phyloP scores from a whole-genome alignment of 2,888 invertebrate genomes.

The Acanthopleura granulata region DNA sequence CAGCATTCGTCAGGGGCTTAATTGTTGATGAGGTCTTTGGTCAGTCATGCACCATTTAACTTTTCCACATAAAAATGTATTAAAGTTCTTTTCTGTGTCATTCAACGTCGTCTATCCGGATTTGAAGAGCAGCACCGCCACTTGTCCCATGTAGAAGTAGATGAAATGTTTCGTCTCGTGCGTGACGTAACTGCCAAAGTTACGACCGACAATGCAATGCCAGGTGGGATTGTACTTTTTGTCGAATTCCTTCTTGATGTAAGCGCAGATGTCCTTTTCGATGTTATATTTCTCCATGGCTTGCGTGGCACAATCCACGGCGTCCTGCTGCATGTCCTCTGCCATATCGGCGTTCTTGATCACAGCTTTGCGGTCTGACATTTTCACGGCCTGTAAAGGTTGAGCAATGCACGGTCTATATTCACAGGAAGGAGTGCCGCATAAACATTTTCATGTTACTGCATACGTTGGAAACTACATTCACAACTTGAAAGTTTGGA shows the following conservation, averaged over 20 bases:
- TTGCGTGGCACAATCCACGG: slow-evolving; percentile 98
- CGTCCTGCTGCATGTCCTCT: slow-evolving; percentile 99
- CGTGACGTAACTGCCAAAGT: slow-evolving; percentile 87
- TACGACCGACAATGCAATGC: slow-evolving; percentile 99
- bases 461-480: too few species aligned
- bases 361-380: slow-evolving; percentile 83
- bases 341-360: slow-evolving; percentile 99
- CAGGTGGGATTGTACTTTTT: slow-evolving; percentile 99
- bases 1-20: too few species aligned
- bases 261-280: slow-evolving; percentile 99
- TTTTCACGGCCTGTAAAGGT: slow-evolving; percentile 24
- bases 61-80: too few species aligned
- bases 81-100: too few species aligned
- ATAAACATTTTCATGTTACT: too few species aligned
- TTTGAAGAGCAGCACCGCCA: slow-evolving; percentile 98
- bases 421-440: too few species aligned
- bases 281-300: slow-evolving; percentile 99
- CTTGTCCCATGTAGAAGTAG: slow-evolving; percentile 99
- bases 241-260: slow-evolving; percentile 99
- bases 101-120: slow-evolving; percentile 81
- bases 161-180: slow-evolving; percentile 98
- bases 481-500: too few species aligned
- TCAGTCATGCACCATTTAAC: too few species aligned
- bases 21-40: too few species aligned
- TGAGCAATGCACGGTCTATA: too few species aligned